Evolutionary conservation across 2,797 vertebrate species (phyloP).

Genomic region (Leptatherina wallacei): DNA sequence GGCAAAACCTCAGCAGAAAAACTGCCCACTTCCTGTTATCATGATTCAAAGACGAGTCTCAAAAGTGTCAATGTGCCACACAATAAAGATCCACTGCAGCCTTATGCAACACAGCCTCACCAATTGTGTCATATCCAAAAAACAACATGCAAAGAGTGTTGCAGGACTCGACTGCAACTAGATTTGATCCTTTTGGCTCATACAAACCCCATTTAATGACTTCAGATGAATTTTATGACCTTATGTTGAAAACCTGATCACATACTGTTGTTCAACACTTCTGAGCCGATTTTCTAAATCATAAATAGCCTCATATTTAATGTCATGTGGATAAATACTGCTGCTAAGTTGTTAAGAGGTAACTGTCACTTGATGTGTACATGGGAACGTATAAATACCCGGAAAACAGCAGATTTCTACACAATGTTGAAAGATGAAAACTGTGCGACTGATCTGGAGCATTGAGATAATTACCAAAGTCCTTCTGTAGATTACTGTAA

Average conservation of each 20-base stretch:
- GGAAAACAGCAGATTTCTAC: too few species aligned
- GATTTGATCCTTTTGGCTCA: not conserved
- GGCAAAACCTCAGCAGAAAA: slow-evolving; percentile 68
- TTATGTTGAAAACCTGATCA: too few species aligned
- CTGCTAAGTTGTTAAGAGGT: not conserved
- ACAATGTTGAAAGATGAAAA: too few species aligned
- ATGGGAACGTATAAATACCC: not conserved
- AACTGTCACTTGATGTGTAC: not conserved
- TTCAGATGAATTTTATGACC: too few species aligned
- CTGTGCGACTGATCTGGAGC: too few species aligned
- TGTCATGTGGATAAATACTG: too few species aligned
- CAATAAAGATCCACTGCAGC: not conserved
- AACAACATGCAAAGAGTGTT: not conserved
- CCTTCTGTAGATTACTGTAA: not conserved
- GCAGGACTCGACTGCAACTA: not conserved
- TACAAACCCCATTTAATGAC: not conserved
- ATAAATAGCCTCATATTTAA: too few species aligned
- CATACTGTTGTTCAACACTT: too few species aligned
- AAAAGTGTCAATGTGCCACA: not conserved
- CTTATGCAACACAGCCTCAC: not conserved
- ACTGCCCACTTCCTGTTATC: slow-evolving; percentile 48
- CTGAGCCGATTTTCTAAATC: too few species aligned
- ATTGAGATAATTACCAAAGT: not conserved
- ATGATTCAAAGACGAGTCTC: not conserved
- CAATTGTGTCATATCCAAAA: not conserved